These are phyloP conservation scores for Macrobrachium nipponense DNA, from an alignment of 1,140 invertebrate genomes.

Conservation along the genomic window DNA sequence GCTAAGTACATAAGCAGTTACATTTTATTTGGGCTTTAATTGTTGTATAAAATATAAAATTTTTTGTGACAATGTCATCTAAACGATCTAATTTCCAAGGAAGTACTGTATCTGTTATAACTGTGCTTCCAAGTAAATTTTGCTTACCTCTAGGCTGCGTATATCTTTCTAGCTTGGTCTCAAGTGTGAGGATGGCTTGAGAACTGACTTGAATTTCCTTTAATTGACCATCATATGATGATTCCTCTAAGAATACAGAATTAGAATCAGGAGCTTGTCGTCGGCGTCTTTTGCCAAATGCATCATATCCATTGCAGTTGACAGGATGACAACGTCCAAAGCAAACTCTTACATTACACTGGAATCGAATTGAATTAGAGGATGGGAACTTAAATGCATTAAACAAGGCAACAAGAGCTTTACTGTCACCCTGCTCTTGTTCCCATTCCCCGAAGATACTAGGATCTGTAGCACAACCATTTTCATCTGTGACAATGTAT, in stretches of 20 bases:
- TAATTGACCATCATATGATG: slow-evolving; percentile 81
- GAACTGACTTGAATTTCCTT: slow-evolving; percentile 92
- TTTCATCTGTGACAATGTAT: slow-evolving; percentile 92
- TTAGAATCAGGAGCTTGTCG: slow-evolving; percentile 68
- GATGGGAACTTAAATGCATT: slow-evolving; percentile 97
- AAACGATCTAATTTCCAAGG: neutral
- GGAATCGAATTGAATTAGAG: slow-evolving; percentile 94
- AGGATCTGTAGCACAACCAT: slow-evolving; percentile 92
- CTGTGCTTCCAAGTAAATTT: too few species aligned
- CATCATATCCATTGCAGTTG: slow-evolving; percentile 90
- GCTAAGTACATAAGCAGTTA: neutral
- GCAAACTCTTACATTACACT: slow-evolving; percentile 94
- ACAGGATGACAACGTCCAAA: slow-evolving; percentile 95
- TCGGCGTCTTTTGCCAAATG: slow-evolving; percentile 83
- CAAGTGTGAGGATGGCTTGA: slow-evolving; percentile 90
- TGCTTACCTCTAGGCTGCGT: slow-evolving; percentile 75
- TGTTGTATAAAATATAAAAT: too few species aligned
- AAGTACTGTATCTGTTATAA: neutral
- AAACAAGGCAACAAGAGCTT: slow-evolving; percentile 84
- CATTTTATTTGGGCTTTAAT: too few species aligned
- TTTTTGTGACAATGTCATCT: too few species aligned
- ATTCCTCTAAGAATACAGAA: slow-evolving; percentile 52
- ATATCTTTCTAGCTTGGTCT: slow-evolving; percentile 80
- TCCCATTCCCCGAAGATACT: slow-evolving; percentile 94
- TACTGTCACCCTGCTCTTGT: slow-evolving; percentile 83